phyloP scores from a whole-genome alignment of 2,113 vertebrate species.

The Alectura lathami region DNA sequence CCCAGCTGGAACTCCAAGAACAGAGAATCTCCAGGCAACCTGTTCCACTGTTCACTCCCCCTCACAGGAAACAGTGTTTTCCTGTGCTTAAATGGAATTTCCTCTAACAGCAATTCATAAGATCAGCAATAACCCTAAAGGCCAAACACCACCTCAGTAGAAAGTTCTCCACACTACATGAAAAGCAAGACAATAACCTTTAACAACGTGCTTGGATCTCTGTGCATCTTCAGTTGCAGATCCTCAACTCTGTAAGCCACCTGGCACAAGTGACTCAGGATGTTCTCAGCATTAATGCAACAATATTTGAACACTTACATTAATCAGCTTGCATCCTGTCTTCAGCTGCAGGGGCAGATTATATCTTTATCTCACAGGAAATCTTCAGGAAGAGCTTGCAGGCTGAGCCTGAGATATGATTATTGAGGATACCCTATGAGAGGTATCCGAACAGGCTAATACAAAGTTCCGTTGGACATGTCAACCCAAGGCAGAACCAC shows the following conservation, averaged over 20 bases:
- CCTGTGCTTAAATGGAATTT: background rate
- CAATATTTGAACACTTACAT: background rate
- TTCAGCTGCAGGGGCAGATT: background rate
- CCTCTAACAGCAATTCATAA: background rate
- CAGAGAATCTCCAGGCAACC: background rate
- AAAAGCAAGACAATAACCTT: background rate
- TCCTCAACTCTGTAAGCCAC: background rate
- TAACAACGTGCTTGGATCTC: background rate
- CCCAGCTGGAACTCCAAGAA: background rate
- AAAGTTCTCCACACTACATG: background rate
- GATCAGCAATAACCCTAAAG: background rate
- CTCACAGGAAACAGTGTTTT: background rate
- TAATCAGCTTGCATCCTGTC: background rate
- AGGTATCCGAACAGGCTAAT: background rate
- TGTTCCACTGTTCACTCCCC: rapidly evolving
- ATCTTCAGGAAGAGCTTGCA: background rate
- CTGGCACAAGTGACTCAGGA: background rate
- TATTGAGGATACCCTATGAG: background rate
- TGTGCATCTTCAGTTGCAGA: background rate
- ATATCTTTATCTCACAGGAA: background rate
- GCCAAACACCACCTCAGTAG: background rate
- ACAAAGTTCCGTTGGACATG: background rate
- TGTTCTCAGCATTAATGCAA: background rate
- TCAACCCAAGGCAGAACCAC: background rate
- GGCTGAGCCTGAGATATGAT: background rate